Conservation (phyloP, 2,113 vertebrate species). For the Notarius lentiginosus region DNA sequence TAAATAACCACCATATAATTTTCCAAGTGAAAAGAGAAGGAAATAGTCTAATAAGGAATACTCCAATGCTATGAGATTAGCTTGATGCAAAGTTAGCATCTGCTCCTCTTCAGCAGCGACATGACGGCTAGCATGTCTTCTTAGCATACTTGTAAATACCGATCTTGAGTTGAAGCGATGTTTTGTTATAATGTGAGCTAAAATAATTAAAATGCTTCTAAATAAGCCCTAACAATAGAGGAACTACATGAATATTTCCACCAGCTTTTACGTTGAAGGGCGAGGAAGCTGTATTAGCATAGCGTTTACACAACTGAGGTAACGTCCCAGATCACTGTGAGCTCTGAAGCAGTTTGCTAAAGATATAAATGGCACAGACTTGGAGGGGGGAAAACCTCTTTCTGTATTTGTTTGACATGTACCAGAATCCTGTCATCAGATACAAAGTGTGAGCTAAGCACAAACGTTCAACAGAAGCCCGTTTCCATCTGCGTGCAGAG, state of each 20-base stretch:
- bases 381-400: not conserved
- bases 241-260: conserved; percentile 7
- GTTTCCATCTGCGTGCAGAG: conserved; percentile 28
- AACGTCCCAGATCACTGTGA: not conserved
- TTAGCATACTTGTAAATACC: not conserved
- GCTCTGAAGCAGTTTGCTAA: not conserved
- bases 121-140: not conserved
- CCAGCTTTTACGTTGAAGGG: not conserved
- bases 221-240: conserved; percentile 8
- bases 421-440: conserved; percentile 16
- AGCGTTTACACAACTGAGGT: conserved; percentile 20
- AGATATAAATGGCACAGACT: conserved; percentile 12
- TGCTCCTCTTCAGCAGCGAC: not conserved
- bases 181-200: not conserved
- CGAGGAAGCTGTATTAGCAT: conserved; percentile 13
- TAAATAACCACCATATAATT: not conserved
- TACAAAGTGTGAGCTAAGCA: conserved; percentile 24
- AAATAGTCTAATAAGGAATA: no score
- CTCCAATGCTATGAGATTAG: not conserved
- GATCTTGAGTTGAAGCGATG: not conserved
- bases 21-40: not conserved
- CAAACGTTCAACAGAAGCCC: conserved; percentile 24
- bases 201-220: not conserved
- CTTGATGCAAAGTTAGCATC: not conserved
- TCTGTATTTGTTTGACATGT: conserved; percentile 13